These are phyloP conservation scores for Lepidochrysops patricia DNA, from an alignment of 2,888 invertebrate species.

Conservation along the genomic window DNA sequence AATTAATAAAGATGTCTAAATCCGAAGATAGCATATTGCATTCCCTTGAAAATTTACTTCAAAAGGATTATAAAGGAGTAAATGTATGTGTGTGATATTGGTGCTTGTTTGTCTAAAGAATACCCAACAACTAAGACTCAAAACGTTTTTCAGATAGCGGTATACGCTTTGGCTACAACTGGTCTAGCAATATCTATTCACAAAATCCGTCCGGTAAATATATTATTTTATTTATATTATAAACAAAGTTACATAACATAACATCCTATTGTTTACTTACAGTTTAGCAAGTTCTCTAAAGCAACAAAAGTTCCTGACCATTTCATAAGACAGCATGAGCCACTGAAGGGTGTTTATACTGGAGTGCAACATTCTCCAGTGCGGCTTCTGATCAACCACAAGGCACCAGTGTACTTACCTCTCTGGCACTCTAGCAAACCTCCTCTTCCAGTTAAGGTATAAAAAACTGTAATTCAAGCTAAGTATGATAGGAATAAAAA, in stretches of 20 bases:
- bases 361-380: constrained; percentile 69
- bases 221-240: constrained; percentile 17
- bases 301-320: constrained; percentile 73
- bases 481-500: neutral
- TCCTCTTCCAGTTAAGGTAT: constrained; percentile 69
- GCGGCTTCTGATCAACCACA: constrained; percentile 71
- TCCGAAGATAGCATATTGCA: constrained; percentile 46
- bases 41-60: constrained; percentile 46
- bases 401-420: constrained; percentile 70
- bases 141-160: constrained; percentile 65
- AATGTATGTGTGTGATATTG: constrained; percentile 44
- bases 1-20: constrained; percentile 45
- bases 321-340: constrained; percentile 68
- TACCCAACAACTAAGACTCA: constrained; percentile 24
- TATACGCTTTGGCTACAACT: constrained; percentile 74
- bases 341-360: constrained; percentile 63
- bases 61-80: constrained; percentile 64
- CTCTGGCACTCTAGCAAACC: constrained; percentile 66
- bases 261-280: constrained; percentile 31
- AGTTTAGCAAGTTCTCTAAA: constrained; percentile 78
- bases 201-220: constrained; percentile 75
- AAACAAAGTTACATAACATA: constrained; percentile 48
- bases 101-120: constrained; percentile 15
- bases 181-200: constrained; percentile 72
- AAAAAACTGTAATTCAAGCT: constrained; percentile 26